phyloP scores from a whole-genome alignment of 1,140 invertebrate species.

The Papilio helenus region DNA sequence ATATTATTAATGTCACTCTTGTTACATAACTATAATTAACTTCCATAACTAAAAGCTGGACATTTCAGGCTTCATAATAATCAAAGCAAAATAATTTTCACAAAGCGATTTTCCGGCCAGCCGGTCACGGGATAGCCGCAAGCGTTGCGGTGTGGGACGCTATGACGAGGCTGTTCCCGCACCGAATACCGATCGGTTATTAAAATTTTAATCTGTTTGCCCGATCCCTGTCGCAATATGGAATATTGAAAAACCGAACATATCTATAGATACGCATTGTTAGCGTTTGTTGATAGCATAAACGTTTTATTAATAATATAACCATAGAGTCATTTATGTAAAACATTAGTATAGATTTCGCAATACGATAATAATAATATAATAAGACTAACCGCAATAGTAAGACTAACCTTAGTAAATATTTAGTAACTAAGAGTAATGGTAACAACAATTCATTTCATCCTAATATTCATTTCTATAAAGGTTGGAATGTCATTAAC shows the following conservation, averaged over 20 bases:
- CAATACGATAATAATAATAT: no score
- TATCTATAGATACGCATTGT: background rate
- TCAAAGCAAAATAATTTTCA: conserved; percentile 13
- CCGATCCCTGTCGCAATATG: background rate
- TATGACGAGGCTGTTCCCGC: background rate
- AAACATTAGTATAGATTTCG: background rate
- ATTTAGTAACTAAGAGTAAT: background rate
- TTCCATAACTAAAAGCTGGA: background rate
- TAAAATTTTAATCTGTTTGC: conserved; percentile 33
- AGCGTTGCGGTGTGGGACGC: background rate
- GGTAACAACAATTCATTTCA: no score
- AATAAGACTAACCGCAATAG: no score
- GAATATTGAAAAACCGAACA: conserved; percentile 2
- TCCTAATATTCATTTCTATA: no score
- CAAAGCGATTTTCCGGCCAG: conserved; percentile 9
- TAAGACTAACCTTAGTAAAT: background rate
- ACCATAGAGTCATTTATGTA: background rate
- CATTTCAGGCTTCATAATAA: background rate
- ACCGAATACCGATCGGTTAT: conserved; percentile 25
- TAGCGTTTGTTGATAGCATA: background rate
- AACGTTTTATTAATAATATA: background rate
- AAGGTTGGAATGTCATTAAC: no score
- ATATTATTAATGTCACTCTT: no score
- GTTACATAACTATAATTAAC: background rate
- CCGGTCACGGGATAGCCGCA: conserved; percentile 18